Percentiles rank a stretch among this genome's conserved stretches.
phyloP scores from a whole-genome alignment of 2,888 invertebrate species.

The Microchrysa polita region DNA sequence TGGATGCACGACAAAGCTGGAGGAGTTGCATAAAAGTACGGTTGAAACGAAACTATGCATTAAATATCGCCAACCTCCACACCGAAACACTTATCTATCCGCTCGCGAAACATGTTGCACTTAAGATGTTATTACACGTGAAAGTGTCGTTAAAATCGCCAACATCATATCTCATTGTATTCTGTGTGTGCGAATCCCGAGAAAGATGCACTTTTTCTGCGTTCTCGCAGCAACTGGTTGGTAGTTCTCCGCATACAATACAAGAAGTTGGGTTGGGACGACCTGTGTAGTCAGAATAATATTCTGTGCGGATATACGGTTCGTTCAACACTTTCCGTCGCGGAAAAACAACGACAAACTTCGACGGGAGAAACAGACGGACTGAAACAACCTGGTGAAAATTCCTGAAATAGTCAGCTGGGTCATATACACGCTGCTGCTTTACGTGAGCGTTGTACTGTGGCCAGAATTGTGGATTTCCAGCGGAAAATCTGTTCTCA shows the following conservation, averaged over 20 bases:
- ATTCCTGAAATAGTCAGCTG: conserved; percentile 30
- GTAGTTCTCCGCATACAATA: conserved; percentile 14
- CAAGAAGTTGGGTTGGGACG: conserved; percentile 25
- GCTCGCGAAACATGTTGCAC: background rate
- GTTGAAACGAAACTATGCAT: background rate
- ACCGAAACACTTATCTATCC: background rate
- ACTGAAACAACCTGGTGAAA: conserved; percentile 49
- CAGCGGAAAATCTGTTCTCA: conserved; percentile 29
- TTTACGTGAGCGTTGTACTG: background rate
- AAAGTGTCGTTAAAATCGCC: too few species aligned
- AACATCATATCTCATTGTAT: too few species aligned
- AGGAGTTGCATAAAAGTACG: background rate
- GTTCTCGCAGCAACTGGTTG: background rate
- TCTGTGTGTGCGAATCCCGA: too few species aligned
- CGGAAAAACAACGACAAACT: conserved; percentile 51
- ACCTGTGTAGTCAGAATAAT: too few species aligned
- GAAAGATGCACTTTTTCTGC: background rate
- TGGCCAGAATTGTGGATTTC: conserved; percentile 22
- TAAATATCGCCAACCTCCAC: too few species aligned
- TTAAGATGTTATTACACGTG: too few species aligned
- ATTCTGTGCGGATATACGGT: conserved; percentile 2
- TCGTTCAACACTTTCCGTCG: background rate
- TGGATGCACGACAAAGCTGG: background rate
- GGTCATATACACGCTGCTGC: background rate
- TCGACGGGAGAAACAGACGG: conserved; percentile 53